phyloP scores from a whole-genome alignment of 2,113 vertebrate genomes.

The Corvus moneduloides region DNA sequence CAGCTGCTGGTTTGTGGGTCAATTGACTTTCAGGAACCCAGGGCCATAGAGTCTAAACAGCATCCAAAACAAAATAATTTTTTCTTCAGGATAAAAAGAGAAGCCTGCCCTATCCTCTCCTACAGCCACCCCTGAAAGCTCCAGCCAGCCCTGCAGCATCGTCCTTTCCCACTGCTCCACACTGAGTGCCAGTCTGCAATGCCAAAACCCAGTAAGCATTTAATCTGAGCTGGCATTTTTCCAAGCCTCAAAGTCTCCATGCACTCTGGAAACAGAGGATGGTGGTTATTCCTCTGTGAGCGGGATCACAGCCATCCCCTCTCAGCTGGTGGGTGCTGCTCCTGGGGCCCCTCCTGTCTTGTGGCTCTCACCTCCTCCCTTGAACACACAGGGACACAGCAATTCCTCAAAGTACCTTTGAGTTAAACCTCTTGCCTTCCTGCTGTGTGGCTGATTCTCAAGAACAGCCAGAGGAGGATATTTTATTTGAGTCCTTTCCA shows the following conservation, averaged over 20 bases:
- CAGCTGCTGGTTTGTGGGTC: not conserved
- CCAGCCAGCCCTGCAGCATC: not conserved
- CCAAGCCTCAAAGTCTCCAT: not conserved
- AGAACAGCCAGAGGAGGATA: not conserved
- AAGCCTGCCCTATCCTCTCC: not conserved
- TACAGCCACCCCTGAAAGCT: not conserved
- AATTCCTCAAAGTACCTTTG: fast-evolving
- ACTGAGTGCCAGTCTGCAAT: not conserved
- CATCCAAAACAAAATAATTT: not conserved
- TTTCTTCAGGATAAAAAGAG: not conserved
- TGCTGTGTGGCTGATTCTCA: fast-evolving
- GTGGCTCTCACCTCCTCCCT: not conserved
- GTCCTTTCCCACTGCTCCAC: fast-evolving
- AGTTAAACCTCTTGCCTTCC: not conserved
- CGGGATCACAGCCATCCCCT: not conserved
- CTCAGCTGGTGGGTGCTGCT: fast-evolving
- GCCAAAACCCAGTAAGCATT: not conserved
- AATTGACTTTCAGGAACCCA: not conserved
- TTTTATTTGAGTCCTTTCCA: not conserved
- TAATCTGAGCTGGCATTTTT: not conserved
- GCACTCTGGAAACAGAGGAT: not conserved
- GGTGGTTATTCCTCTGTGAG: not conserved
- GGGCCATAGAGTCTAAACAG: not conserved
- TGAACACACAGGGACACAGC: fast-evolving
- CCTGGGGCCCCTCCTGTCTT: fast-evolving